A percentile compares a stretch with the other conserved stretches of the same genome.
Conservation (phyloP, 1,140 invertebrate genomes). For the Wasmannia auropunctata region DNA sequence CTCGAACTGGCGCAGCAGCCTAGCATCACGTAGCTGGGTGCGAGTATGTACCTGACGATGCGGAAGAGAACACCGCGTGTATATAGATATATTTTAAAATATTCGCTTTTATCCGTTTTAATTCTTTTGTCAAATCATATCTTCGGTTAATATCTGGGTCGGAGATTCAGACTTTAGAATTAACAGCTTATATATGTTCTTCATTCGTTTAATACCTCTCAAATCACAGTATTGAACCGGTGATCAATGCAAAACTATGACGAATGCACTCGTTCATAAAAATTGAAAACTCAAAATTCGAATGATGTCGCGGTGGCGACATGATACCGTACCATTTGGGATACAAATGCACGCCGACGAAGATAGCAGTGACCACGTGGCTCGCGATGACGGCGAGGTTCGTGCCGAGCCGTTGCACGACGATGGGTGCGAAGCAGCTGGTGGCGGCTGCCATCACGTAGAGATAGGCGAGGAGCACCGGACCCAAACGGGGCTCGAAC, state of each 20-base stretch:
- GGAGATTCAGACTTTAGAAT: not conserved
- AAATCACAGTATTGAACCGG: not conserved
- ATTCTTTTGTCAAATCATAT: not conserved
- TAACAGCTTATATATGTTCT: not conserved
- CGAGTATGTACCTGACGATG: slow-evolving; percentile 84
- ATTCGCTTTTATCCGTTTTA: not conserved
- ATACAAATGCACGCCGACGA: slow-evolving; percentile 87
- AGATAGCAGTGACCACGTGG: slow-evolving; percentile 85
- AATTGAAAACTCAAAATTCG: not conserved
- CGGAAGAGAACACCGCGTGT: not conserved
- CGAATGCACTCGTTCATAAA: not conserved
- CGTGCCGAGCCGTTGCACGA: slow-evolving; percentile 86
- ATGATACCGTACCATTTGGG: slow-evolving; percentile 86
- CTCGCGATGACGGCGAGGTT: slow-evolving; percentile 85
- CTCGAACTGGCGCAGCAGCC: slow-evolving; percentile 86
- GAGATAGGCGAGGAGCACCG: slow-evolving; percentile 85
- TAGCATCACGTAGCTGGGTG: slow-evolving; percentile 87
- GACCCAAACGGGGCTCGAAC: slow-evolving; percentile 84
- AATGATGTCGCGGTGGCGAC: not conserved
- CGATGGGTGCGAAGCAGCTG: slow-evolving; percentile 85
- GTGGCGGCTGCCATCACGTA: slow-evolving; percentile 86
- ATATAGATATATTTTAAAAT: not conserved
- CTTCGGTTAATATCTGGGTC: not conserved
- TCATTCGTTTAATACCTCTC: not conserved
- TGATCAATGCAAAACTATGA: not conserved